A percentile compares a stretch with the other conserved stretches of the same genome.
These are phyloP conservation scores for Scelioninae gen. 2 DNA, from an alignment of 2,888 invertebrate species.

Conservation along the genomic window DNA sequence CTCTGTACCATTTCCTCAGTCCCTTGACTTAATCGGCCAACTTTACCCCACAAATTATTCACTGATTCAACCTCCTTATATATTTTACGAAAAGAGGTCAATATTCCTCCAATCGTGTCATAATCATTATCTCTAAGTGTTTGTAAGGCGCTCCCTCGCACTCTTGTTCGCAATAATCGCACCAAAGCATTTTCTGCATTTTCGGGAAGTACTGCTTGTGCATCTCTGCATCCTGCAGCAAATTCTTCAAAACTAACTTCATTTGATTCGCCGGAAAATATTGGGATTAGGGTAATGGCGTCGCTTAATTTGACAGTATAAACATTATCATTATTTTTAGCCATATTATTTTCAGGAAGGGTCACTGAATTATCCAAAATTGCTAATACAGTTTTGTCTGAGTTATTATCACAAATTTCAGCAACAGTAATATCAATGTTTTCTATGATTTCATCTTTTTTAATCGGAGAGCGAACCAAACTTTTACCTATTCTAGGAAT, in stretches of 20 bases:
- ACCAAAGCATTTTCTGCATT: neutral
- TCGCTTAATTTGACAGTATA: neutral
- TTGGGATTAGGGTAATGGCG: neutral
- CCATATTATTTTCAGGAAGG: neutral
- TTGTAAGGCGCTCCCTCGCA: neutral
- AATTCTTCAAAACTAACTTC: neutral
- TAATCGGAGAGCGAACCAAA: neutral
- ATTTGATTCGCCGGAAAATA: neutral
- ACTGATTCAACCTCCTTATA: neutral
- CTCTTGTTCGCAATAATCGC: neutral
- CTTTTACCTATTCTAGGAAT: neutral
- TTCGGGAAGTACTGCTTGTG: neutral
- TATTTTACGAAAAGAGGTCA: neutral
- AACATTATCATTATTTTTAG: neutral
- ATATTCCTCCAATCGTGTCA: neutral
- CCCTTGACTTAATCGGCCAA: neutral
- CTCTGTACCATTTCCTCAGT: too few species aligned
- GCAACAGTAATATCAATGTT: too few species aligned
- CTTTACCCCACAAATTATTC: neutral
- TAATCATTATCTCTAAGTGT: neutral
- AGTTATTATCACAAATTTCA: too few species aligned
- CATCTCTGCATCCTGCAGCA: slow-evolving; percentile 7
- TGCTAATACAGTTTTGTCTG: too few species aligned
- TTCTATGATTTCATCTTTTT: neutral
- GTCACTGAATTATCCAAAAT: too few species aligned